These are phyloP conservation scores for Thelaira solivaga DNA, from an alignment of 2,888 invertebrate genomes.

Conservation along the genomic window DNA sequence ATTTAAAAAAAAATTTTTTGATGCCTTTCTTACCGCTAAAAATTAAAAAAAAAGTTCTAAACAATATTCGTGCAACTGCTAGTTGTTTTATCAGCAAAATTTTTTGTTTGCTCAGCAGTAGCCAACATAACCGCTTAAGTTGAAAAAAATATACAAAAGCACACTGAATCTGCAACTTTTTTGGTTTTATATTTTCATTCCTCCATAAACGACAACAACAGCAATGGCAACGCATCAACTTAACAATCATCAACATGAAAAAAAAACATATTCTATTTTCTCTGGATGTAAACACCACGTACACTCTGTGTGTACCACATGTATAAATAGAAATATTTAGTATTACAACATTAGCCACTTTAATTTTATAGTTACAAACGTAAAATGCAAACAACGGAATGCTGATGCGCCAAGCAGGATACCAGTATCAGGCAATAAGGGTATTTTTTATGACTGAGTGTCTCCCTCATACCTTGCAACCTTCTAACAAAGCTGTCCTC, in stretches of 20 bases:
- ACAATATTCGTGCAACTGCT: constrained; percentile 41
- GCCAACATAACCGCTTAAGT: constrained; percentile 20
- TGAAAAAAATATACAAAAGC: constrained; percentile 28
- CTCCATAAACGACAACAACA: constrained; percentile 29
- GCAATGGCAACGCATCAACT: constrained; percentile 5
- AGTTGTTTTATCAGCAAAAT: constrained; percentile 56
- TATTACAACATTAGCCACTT: too few species aligned
- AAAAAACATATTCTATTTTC: constrained; percentile 45
- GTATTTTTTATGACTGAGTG: background rate
- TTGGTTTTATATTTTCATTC: background rate
- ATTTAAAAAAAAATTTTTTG: too few species aligned
- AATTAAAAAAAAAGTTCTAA: constrained; percentile 3
- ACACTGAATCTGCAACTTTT: constrained; percentile 16
- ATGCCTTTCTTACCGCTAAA: background rate
- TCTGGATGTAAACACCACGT: background rate
- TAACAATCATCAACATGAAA: constrained; percentile 53
- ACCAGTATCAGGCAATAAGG: background rate
- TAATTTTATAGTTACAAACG: too few species aligned
- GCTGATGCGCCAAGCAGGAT: background rate
- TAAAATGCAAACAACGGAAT: too few species aligned
- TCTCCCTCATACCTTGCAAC: constrained; percentile 19
- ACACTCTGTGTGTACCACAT: background rate
- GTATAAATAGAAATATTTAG: background rate
- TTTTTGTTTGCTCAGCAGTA: constrained; percentile 58
- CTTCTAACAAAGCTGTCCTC: constrained; percentile 49